phyloP scores from a whole-genome alignment of 2,797 vertebrate species.

The Pipistrellus pygmaeus region DNA sequence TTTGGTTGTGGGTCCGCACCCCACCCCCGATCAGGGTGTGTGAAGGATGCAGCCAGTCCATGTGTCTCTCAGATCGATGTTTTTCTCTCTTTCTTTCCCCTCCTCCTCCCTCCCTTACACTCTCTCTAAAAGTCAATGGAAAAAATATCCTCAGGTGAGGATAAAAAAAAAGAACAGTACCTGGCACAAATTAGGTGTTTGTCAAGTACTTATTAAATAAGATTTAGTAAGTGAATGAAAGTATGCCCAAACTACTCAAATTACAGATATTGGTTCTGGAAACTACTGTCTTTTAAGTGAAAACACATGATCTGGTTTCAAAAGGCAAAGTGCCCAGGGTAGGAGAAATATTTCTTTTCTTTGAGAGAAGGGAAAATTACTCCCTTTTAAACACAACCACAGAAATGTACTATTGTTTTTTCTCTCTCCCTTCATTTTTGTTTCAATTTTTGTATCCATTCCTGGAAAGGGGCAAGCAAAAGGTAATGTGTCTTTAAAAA shows the following conservation, averaged over 20 bases:
- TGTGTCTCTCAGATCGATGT: no score
- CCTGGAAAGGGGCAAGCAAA: not conserved
- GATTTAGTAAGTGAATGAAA: slow-evolving; percentile 10
- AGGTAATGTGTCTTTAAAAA: not conserved
- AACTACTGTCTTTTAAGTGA: slow-evolving; percentile 28
- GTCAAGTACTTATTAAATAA: not conserved
- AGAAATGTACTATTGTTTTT: not conserved
- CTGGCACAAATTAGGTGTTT: not conserved
- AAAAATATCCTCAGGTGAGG: no score
- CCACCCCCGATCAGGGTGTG: no score
- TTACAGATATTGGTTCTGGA: not conserved
- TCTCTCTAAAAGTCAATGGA: no score
- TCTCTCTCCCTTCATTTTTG: not conserved
- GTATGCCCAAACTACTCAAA: not conserved
- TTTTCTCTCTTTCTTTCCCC: no score
- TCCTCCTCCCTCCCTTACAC: no score
- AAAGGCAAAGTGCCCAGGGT: not conserved
- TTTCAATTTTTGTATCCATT: slow-evolving; percentile 8
- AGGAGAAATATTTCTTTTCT: not conserved
- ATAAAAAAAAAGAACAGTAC: no score
- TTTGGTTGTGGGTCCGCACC: no score
- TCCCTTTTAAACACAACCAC: not conserved
- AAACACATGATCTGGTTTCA: slow-evolving; percentile 4
- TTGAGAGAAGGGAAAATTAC: not conserved
- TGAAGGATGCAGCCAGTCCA: no score